A percentile compares a stretch with the other conserved stretches of the same genome.
Conservation (phyloP, 2,888 invertebrate genomes). For the Epinotia nisella region DNA sequence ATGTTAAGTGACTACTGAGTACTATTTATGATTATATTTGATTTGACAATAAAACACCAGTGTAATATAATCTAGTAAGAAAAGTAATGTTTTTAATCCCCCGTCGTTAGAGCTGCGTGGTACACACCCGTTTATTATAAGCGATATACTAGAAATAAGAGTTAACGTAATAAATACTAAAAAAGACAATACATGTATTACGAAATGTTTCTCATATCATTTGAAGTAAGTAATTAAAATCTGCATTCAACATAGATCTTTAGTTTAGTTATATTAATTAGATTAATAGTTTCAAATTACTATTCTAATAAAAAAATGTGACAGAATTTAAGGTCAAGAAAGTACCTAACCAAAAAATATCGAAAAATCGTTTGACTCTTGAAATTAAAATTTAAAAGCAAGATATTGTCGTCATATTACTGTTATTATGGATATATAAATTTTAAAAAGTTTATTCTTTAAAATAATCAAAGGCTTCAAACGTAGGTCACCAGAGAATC, state of each 20-base stretch:
- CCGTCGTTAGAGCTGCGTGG: constrained; percentile 15
- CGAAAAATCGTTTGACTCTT: background rate
- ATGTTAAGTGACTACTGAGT: background rate
- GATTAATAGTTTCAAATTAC: constrained; percentile 18
- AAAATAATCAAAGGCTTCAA: constrained; percentile 36
- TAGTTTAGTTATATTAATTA: constrained; percentile 32
- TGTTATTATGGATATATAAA: constrained; percentile 23
- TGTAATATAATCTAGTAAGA: constrained; percentile 13
- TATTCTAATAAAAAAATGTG: constrained; percentile 2
- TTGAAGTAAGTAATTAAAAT: constrained; percentile 49
- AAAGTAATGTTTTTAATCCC: constrained; percentile 12
- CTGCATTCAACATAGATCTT: constrained; percentile 26
- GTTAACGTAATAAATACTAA: constrained; percentile 71
- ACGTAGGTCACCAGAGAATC: constrained; percentile 49
- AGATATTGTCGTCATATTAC: constrained; percentile 2
- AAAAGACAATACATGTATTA: constrained; percentile 80
- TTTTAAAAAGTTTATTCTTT: constrained; percentile 28
- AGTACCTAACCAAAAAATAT: background rate
- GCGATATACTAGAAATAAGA: constrained; percentile 67
- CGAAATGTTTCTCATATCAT: constrained; percentile 74
- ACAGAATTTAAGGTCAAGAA: background rate
- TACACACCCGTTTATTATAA: constrained; percentile 56
- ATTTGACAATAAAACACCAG: constrained; percentile 28
- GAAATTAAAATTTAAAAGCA: background rate
- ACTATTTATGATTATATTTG: background rate